Percentiles rank a stretch among this genome's conserved stretches.
Evolutionary conservation across 2,113 vertebrate genomes (phyloP).

Genomic region (Ibidorhyncha struthersii): DNA sequence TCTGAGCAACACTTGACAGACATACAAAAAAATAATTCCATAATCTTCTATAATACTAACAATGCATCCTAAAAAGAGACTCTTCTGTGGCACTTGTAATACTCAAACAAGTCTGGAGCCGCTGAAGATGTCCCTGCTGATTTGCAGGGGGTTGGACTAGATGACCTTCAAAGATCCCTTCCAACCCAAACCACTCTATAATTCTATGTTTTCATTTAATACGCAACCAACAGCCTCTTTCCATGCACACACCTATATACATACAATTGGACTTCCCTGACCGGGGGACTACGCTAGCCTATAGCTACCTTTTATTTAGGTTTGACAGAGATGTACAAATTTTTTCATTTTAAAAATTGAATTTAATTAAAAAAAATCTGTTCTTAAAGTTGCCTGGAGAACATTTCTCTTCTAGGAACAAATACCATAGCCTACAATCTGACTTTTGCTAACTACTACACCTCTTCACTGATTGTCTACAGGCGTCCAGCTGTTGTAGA

Average conservation of each 20-base stretch:
- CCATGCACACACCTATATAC: background rate
- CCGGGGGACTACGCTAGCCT: background rate
- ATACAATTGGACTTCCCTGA: background rate
- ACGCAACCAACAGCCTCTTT: background rate
- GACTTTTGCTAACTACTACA: background rate
- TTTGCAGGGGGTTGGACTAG: background rate
- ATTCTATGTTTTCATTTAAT: background rate
- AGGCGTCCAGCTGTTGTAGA: background rate
- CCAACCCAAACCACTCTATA: background rate
- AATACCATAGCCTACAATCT: background rate
- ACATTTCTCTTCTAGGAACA: background rate
- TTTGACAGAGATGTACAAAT: background rate
- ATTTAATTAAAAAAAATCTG: background rate
- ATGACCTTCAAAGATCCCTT: background rate
- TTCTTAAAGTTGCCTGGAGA: background rate
- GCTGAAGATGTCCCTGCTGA: background rate
- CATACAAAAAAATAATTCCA: background rate
- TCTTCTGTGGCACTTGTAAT: background rate
- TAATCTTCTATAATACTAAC: background rate
- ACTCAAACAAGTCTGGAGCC: background rate
- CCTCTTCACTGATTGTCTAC: background rate
- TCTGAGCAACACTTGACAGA: background rate
- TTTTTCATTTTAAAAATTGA: background rate
- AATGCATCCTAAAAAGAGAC: background rate
- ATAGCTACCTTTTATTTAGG: background rate